Evolutionary conservation across 2,888 invertebrate genomes (phyloP).

Genomic region (Thereva nobilitata): DNA sequence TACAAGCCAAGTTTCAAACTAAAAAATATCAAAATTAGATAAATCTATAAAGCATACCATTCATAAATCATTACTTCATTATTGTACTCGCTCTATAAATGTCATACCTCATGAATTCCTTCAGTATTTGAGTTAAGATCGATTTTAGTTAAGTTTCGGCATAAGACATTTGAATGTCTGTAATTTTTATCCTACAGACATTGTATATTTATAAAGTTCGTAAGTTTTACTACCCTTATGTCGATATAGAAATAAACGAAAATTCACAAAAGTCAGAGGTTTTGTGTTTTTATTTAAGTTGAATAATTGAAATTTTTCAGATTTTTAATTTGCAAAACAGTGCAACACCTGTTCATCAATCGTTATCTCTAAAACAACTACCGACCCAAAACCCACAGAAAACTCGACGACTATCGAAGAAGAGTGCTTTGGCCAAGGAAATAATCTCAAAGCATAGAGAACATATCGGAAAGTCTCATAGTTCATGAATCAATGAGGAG

Average conservation of each 20-base stretch:
- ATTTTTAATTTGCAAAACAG: no score
- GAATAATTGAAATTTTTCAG: no score
- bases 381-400: no score
- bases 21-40: not conserved
- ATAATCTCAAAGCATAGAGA: no score
- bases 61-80: conserved; percentile 8
- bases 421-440: no score
- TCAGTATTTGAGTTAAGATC: conserved; percentile 34
- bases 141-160: conserved; percentile 26
- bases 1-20: conserved; percentile 9
- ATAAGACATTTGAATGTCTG: conserved; percentile 17
- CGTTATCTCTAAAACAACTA: no score
- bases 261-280: no score
- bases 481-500: no score
- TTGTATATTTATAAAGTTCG: conserved; percentile 30
- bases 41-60: not conserved
- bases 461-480: no score
- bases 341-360: no score
- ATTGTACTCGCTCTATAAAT: not conserved
- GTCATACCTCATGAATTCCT: conserved; percentile 46
- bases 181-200: conserved; percentile 15
- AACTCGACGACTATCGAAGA: no score
- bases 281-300: no score
- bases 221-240: conserved; percentile 29
- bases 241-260: conserved; percentile 2